A percentile compares a stretch with the other conserved stretches of the same genome.
phyloP scores from a whole-genome alignment of 30 jellyfish, hydroid and myxozoan genomes.

The Aurelia aurita region DNA sequence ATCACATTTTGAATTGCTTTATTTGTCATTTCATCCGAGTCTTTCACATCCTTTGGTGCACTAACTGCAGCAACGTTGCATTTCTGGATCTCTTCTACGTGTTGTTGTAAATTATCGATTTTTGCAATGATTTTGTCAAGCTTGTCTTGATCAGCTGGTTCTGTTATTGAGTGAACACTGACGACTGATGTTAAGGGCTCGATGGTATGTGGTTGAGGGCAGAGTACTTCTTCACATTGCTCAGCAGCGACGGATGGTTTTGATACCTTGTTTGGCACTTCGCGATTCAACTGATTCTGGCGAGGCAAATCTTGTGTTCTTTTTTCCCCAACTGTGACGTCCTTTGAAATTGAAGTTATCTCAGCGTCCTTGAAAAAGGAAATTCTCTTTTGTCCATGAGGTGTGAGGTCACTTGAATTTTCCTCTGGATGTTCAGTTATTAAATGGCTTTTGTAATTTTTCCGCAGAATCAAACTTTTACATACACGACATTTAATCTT shows the following conservation, averaged over 20 bases:
- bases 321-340: constrained; percentile 13
- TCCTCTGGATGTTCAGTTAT: background rate
- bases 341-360: background rate
- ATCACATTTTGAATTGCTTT: constrained; percentile 13
- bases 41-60: background rate
- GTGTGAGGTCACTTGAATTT: background rate
- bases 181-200: constrained; percentile 2
- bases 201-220: constrained; percentile 10
- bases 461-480: background rate
- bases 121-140: background rate
- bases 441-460: background rate
- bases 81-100: constrained; percentile 17
- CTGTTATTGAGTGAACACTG: constrained; percentile 16
- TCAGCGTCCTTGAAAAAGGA: background rate
- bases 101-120: constrained; percentile 6
- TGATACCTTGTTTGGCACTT: background rate
- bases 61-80: background rate
- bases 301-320: background rate
- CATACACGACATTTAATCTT: background rate
- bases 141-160: constrained; percentile 31
- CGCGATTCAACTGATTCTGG: background rate
- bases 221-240: constrained; percentile 6
- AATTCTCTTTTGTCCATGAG: background rate
- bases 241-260: background rate
- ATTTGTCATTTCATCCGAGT: background rate